These are phyloP conservation scores for Melipona bicolor DNA, from an alignment of 2,888 invertebrate genomes.

Conservation along the genomic window DNA sequence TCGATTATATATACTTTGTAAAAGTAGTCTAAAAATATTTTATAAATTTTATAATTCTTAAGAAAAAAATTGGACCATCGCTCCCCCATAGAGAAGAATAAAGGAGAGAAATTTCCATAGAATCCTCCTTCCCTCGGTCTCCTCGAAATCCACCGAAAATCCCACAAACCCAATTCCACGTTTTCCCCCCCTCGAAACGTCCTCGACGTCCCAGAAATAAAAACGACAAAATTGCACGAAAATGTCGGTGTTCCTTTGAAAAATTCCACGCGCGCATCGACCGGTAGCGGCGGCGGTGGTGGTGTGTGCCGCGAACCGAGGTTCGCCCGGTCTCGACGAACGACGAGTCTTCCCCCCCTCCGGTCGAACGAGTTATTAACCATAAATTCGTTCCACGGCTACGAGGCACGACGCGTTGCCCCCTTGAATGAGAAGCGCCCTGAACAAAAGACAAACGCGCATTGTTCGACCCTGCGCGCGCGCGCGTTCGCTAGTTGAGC, in stretches of 20 bases:
- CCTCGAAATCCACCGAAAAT: background rate
- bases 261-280: background rate
- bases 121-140: background rate
- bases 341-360: slow-evolving; percentile 3
- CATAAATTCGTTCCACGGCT: slow-evolving; percentile 61
- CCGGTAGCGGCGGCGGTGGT: background rate
- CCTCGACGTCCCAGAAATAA: background rate
- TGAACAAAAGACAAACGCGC: slow-evolving; percentile 51
- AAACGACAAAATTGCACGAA: background rate
- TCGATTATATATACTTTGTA: no score
- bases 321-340: slow-evolving; percentile 10
- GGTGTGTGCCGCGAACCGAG: no score
- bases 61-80: no score
- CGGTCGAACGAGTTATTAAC: slow-evolving; percentile 57
- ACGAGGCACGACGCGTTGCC: slow-evolving; percentile 24
- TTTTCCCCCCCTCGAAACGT: background rate
- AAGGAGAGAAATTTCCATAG: no score
- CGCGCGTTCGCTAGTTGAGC: background rate
- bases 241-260: background rate
- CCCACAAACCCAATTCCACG: slow-evolving; percentile 7
- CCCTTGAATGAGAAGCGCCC: slow-evolving; percentile 54
- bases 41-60: no score
- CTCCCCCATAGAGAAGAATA: no score
- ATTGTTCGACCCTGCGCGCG: slow-evolving; percentile 29
- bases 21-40: no score